Base-by-base conservation (phyloP, 2,797 vertebrate genomes). In the Smutsia temminckii region DNA sequence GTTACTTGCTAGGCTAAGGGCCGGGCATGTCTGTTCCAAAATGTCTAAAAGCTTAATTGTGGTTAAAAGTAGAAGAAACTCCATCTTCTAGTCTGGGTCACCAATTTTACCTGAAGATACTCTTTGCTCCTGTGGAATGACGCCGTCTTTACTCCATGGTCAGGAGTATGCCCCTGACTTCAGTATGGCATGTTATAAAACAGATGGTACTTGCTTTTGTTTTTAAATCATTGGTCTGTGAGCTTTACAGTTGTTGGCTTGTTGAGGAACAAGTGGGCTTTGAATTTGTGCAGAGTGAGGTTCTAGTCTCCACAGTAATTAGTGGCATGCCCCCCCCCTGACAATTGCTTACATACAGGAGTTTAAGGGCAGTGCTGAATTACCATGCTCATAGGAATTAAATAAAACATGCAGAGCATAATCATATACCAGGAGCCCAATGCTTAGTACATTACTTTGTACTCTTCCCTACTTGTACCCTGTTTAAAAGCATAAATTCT, bases 71-170 rank as follows among this genome's bases (percentile, higher is more conserved):
- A 51, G 74, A 80, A 32, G 17, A 63, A 63, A 63, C 3, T 18
- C 1, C 5, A 6, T 40, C 12, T 63, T n/a, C 20, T 25, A 51
- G n/a, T 10, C 1, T 10, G 6, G n/a, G 20, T 23, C 32, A 6
- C 6, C 23, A 14, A 0, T 42, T 61, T 40, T 17, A 12, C 14
- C 16, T 40, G 4, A 4, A 55, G 34, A 55, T 4, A 16, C 12
- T n/a, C 29, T 61, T 21, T 6, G 20, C 18, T 14, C 25, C 17
- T 1, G 3, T 16, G 6, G 69, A 49, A 25, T 34, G 40, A 20
- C 10, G 4, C 46, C 11, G 10, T 46, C 46, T 46, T 46, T 46
- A 11, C 46, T 46, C 46, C 46, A 46, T 46, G 46, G 46, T 46
- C 46, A 46, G 46, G 46, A 46, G 46, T 46, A 46, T 12, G 46